Evolutionary conservation across 2,113 vertebrate genomes (phyloP).

Genomic region (Phaethornis superciliosus): DNA sequence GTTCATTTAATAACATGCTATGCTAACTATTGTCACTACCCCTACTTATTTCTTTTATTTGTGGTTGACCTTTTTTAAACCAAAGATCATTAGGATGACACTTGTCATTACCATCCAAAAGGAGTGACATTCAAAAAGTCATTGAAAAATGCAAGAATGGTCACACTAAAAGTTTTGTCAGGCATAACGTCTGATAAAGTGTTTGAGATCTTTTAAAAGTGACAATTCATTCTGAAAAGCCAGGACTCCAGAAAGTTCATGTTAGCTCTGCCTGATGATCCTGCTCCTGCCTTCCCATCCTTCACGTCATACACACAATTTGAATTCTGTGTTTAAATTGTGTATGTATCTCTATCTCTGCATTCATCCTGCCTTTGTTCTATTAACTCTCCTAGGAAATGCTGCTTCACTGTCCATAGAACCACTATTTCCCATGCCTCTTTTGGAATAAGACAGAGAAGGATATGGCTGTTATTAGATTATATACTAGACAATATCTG

Average conservation of each 20-base stretch:
- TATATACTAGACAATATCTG: background rate
- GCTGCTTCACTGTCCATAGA: background rate
- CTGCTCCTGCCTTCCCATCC: background rate
- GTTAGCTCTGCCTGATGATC: background rate
- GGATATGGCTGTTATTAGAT: background rate
- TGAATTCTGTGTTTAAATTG: background rate
- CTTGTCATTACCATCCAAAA: background rate
- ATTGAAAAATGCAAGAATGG: too few relatives aligned
- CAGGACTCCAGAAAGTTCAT: background rate
- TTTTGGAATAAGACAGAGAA: background rate
- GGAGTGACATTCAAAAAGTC: background rate
- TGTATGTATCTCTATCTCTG: background rate
- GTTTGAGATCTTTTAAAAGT: background rate
- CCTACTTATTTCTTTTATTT: background rate
- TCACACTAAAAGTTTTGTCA: background rate
- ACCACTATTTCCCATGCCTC: background rate
- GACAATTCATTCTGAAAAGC: background rate
- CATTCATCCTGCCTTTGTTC: background rate
- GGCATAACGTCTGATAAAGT: background rate
- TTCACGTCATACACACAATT: background rate
- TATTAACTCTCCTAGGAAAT: background rate
- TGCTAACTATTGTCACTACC: background rate
- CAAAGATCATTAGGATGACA: background rate
- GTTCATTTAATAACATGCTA: background rate
- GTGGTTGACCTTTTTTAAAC: background rate